These are phyloP conservation scores for Monochamus saltuarius DNA, from an alignment of 1,140 invertebrate species.

Conservation along the genomic window DNA sequence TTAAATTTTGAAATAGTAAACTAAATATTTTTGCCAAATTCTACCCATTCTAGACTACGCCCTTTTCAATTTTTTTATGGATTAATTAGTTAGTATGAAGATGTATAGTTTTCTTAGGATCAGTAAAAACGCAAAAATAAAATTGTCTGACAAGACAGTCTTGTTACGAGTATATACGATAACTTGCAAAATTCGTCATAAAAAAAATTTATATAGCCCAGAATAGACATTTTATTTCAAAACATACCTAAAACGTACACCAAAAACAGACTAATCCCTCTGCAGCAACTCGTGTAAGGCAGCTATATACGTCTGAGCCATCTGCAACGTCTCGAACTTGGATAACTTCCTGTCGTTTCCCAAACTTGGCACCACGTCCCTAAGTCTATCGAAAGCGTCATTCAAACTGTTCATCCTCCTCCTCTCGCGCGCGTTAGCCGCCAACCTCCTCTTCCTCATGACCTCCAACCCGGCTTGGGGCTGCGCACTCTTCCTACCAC, in stretches of 20 bases:
- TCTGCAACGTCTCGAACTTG: conserved; percentile 86
- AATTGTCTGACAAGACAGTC: no score
- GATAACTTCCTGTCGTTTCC: conserved; percentile 78
- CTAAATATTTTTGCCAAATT: no score
- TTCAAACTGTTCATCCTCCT: conserved; percentile 81
- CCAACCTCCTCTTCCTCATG: conserved; percentile 62
- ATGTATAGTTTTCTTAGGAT: no score
- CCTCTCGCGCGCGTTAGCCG: conserved; percentile 76
- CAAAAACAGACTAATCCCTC: neutral
- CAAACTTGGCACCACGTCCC: conserved; percentile 77
- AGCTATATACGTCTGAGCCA: conserved; percentile 83
- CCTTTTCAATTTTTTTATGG: no score
- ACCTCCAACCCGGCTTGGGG: conserved; percentile 47
- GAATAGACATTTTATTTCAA: no score
- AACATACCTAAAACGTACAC: neutral
- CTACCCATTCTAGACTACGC: no score
- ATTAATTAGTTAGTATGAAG: no score
- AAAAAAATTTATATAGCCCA: no score
- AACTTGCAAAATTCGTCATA: no score
- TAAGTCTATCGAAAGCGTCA: conserved; percentile 74
- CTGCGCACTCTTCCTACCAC: conserved; percentile 29
- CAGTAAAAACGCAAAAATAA: no score
- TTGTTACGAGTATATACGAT: no score
- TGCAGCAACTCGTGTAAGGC: conserved; percentile 66
- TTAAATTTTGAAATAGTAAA: no score